Evolutionary conservation across 2,888 invertebrate genomes (phyloP), one percentile per base, ranked within the genome.

Genomic region (Cheiracanthium punctorium): DNA sequence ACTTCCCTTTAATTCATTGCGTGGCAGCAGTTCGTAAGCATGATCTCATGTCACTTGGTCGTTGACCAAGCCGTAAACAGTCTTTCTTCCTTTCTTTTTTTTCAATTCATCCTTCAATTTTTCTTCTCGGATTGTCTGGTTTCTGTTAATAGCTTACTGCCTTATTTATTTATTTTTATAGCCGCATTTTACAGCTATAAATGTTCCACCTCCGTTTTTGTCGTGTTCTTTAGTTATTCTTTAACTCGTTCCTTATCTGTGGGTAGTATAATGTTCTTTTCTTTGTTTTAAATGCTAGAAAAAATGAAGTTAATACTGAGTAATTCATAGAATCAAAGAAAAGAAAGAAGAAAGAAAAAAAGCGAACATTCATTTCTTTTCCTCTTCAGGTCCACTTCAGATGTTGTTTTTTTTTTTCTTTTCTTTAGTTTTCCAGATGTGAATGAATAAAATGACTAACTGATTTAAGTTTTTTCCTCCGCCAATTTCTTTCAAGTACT

Each of bases 21-120:
- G 37, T 10, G 37, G 37, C 37, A 7, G 10, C 37, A n/a, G n/a
- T n/a, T 37, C 37, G 4, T 37, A 10, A 37, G 7, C 10, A 37
- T 37, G 37, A 37, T 37, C 37, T 24, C 58, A 58, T 58, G 58
- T 24, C 58, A 58, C 4, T 24, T 58, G 58, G 58, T 58, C 58
- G 24, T 24, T 58, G 58, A 58, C 58, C 58, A 58, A 24, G 24
- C 58, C 24, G 58, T 58, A 58, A 58, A 58, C 58, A 58, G n/a
- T 58, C 37, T 37, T 37, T 37, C 10, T 37, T 37, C 37, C 10
- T n/a, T 37, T 10, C 4, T 58, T 58, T 24, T 58, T 58, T 5
- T 24, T 2, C 2, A 1, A 58, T 24, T 58, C 58, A 8, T 5
- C 24, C 12, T 24, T 58, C 24, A 20, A 5, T 24, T 24, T 24